These are phyloP conservation scores for Leucoptera coffeella DNA, from an alignment of 2,888 invertebrate genomes.

Conservation along the genomic window DNA sequence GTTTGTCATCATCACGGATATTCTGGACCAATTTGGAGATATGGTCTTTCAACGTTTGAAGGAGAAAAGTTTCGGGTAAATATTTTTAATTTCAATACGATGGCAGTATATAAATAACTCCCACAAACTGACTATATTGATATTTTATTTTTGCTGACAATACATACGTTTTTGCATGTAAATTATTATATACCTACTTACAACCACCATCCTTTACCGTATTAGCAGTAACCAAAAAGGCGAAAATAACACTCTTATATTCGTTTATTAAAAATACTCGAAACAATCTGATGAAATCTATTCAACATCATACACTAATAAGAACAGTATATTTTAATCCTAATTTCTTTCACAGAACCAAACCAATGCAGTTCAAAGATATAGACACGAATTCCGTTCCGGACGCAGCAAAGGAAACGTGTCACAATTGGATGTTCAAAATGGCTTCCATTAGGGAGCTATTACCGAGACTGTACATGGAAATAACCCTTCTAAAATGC, in stretches of 20 bases:
- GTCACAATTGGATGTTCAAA: constrained; percentile 98
- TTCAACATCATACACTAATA: neutral
- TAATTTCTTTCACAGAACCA: constrained; percentile 13
- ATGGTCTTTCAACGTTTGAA: constrained; percentile 81
- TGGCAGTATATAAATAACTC: too few species aligned
- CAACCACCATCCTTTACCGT: too few species aligned
- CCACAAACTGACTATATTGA: too few species aligned
- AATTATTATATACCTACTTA: too few species aligned
- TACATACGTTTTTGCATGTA: too few species aligned
- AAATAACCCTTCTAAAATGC: constrained; percentile 86
- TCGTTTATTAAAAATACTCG: too few species aligned
- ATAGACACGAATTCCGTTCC: constrained; percentile 76
- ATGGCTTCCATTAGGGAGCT: constrained; percentile 95
- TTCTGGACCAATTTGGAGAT: constrained; percentile 89
- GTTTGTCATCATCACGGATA: constrained; percentile 93
- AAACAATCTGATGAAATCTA: too few species aligned
- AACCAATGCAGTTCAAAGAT: constrained; percentile 14
- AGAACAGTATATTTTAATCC: neutral
- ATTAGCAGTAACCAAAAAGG: too few species aligned
- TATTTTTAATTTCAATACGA: too few species aligned
- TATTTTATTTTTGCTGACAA: too few species aligned
- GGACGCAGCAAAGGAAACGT: constrained; percentile 89
- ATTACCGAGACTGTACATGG: constrained; percentile 88
- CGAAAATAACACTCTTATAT: too few species aligned
- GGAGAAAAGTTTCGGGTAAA: constrained; percentile 57